Base-by-base conservation (phyloP, 2,888 invertebrate genomes). In the Agrotis puta region DNA sequence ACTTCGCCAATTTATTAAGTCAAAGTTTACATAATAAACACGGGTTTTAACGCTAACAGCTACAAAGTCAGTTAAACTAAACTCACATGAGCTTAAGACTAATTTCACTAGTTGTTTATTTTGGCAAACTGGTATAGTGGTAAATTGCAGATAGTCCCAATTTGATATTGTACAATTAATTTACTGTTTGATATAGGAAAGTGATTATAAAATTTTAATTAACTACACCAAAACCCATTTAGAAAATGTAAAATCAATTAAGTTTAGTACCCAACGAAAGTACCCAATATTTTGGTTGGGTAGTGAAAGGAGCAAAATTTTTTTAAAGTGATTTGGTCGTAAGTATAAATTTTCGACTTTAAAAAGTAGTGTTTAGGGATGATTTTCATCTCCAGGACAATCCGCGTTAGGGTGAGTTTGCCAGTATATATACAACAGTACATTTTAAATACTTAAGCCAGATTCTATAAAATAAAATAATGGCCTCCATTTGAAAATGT, bases 11-110 rank as follows among this genome's bases (percentile, higher is more conserved):
- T 88, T 87, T 88, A 88, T 84, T 88, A 76, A 66, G 73, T 84
- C 66, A 77, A 86, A 85, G 80, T 82, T 78, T 83, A 86, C 76
- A 84, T 77, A 69, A 79, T 78, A 86, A 83, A 86, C 83, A 85
- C 47, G 72, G 77, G 64, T 77, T 80, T 80, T 75, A 77, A 79
- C 70, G 64, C 68, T 71, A 67, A 79, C 74, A 73, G 63, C 83
- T 86, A 86, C 79, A 79, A 81, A 83, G 79, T 84, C 69, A 69
- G 71, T 84, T 83, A 71, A 79, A 78, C 74, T 79, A 70, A 80
- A 76, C 76, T 78, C 81, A 87, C 59, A 64, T 66, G 33, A 70
- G 80, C 72, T 77, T 84, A 71, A 72, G 48, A 79, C 74, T 82
- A 84, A 85, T 82, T 77, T 75, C 47, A 69, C 72, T 78, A 71